These are phyloP conservation scores for Mobula hypostoma DNA, from an alignment of 2,113 vertebrate genomes.

Conservation along the genomic window DNA sequence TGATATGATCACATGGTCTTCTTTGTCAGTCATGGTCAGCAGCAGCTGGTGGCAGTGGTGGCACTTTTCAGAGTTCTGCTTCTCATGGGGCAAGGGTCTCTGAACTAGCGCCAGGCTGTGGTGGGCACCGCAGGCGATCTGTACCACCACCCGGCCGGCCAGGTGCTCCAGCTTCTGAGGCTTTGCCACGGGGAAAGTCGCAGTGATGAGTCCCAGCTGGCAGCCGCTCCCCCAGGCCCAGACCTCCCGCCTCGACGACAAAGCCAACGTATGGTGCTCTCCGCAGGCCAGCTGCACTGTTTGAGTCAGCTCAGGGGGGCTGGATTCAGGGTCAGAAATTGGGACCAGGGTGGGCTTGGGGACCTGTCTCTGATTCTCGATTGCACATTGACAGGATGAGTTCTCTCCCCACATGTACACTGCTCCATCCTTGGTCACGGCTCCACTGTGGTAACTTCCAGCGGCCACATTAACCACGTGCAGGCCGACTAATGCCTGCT, in stretches of 20 bases:
- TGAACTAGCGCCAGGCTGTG: constrained; percentile 89
- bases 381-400: constrained; percentile 79
- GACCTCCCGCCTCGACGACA: constrained; percentile 76
- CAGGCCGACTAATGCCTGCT: constrained; percentile 71
- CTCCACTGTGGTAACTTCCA: constrained; percentile 81
- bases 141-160: constrained; percentile 76
- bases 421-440: constrained; percentile 73
- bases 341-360: constrained; percentile 72
- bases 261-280: constrained; percentile 78
- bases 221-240: constrained; percentile 95
- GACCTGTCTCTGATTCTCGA: constrained; percentile 60
- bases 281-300: constrained; percentile 84
- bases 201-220: constrained; percentile 73
- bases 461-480: constrained; percentile 73
- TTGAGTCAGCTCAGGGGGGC: constrained; percentile 59
- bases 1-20: constrained; percentile 97
- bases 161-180: constrained; percentile 85
- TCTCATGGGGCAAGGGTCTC: constrained; percentile 68
- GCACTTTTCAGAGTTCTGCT: constrained; percentile 78
- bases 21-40: constrained; percentile 95
- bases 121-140: constrained; percentile 80
- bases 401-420: constrained; percentile 97
- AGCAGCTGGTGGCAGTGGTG: constrained; percentile 86
- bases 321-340: constrained; percentile 64
- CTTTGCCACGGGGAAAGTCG: constrained; percentile 71